Evolutionary conservation across 2,888 invertebrate genomes (phyloP).

Genomic region (Dryomyza anilis): DNA sequence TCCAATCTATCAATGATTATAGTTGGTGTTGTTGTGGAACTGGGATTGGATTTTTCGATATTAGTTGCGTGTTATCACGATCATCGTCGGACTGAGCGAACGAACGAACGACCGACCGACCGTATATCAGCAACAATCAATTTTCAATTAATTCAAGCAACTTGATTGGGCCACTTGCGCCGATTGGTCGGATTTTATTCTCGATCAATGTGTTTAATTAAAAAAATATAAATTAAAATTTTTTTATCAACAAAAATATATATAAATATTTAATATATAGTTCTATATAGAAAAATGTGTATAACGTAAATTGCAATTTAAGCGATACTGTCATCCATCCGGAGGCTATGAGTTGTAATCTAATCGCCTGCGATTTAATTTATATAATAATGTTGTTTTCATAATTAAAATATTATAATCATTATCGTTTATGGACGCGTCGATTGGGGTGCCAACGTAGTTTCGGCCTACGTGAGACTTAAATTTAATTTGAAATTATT

Average conservation of each 20-base stretch:
- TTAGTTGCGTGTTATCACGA: conserved; percentile 36
- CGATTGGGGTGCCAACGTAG: background rate
- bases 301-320: conserved; percentile 51
- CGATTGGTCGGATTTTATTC: background rate
- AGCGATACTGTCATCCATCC: conserved; percentile 49
- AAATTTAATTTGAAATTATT: conserved; percentile 1
- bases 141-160: conserved; percentile 52
- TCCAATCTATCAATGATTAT: background rate
- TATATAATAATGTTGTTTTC: conserved; percentile 55
- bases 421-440: background rate
- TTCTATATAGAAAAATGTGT: conserved; percentile 16
- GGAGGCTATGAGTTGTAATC: conserved; percentile 39
- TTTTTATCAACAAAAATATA: background rate
- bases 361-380: conserved; percentile 55
- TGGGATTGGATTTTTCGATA: background rate
- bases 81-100: no score
- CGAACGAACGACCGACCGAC: no score
- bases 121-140: conserved; percentile 49
- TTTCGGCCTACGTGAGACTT: background rate
- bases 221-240: no score
- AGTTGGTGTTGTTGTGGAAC: background rate
- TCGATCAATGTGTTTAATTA: background rate
- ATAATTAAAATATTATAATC: conserved; percentile 53
- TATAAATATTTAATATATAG: background rate
- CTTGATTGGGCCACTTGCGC: no score